phyloP scores from a whole-genome alignment of 2,888 invertebrate species.

The Busseola fusca region DNA sequence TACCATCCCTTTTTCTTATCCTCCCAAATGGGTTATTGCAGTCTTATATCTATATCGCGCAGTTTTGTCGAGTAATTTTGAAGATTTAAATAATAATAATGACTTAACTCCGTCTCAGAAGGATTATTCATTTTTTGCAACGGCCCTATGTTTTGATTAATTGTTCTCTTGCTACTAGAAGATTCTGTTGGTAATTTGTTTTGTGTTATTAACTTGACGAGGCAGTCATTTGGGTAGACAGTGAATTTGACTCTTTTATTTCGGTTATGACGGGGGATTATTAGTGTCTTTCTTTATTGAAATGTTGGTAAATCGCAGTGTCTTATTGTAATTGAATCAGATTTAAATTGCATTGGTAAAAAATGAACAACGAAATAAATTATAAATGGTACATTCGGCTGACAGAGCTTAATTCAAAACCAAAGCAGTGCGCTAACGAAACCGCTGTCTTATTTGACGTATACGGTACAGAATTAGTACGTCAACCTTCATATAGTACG shows the following conservation, averaged over 20 bases:
- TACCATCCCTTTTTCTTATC: conserved; percentile 90
- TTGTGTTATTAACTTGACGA: conserved; percentile 85
- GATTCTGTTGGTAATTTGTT: conserved; percentile 84
- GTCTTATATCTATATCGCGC: conserved; percentile 85
- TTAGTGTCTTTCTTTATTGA: conserved; percentile 19
- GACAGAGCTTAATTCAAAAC: conserved; percentile 12
- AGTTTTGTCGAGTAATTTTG: conserved; percentile 82
- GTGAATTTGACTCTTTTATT: conserved; percentile 76
- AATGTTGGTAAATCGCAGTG: neutral
- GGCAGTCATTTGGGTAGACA: conserved; percentile 82
- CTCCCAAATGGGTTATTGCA: conserved; percentile 88
- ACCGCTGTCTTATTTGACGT: conserved; percentile 32
- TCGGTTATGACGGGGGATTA: conserved; percentile 33
- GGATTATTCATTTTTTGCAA: conserved; percentile 78
- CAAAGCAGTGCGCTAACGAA: conserved; percentile 31
- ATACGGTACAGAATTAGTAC: conserved; percentile 44
- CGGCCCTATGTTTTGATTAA: conserved; percentile 83
- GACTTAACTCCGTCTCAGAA: conserved; percentile 69
- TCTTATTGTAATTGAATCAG: conserved; percentile 1
- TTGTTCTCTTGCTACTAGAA: conserved; percentile 78
- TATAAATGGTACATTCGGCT: conserved; percentile 13
- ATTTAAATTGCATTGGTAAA: neutral
- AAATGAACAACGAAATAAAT: neutral
- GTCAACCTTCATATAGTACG: conserved; percentile 35
- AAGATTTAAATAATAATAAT: conserved; percentile 88